phyloP scores from a whole-genome alignment of 1,140 invertebrate genomes.

The Lordiphosa clarofinis region DNA sequence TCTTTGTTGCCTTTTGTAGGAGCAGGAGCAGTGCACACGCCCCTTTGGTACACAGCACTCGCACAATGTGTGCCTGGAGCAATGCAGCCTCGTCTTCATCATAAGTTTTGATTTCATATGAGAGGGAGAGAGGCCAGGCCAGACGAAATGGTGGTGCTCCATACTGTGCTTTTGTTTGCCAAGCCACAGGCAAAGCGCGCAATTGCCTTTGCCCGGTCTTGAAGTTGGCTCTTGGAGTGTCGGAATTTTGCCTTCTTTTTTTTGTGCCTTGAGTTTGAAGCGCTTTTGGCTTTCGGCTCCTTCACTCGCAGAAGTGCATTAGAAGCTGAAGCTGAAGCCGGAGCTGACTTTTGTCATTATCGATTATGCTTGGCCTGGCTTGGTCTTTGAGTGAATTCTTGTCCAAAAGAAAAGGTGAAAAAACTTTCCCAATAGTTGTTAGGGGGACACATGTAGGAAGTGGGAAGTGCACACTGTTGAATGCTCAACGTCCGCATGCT shows the following conservation, averaged over 20 bases:
- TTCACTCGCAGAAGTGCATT: constrained; percentile 32
- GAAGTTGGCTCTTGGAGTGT: constrained; percentile 3
- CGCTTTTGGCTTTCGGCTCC: constrained; percentile 15
- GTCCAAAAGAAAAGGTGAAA: constrained; percentile 20
- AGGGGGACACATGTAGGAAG: constrained; percentile 49
- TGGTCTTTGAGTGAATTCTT: constrained; percentile 14
- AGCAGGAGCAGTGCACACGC: constrained; percentile 5
- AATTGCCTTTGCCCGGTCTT: constrained; percentile 29
- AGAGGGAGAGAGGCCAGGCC: constrained; percentile 3
- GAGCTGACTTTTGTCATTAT: constrained; percentile 41
- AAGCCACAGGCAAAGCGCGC: constrained; percentile 42
- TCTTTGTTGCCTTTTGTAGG: constrained; percentile 63
- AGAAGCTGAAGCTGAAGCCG: constrained; percentile 22
- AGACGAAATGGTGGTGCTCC: constrained; percentile 9
- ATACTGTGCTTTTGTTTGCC: constrained; percentile 64
- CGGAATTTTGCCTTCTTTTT: constrained; percentile 14
- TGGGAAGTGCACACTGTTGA: constrained; percentile 40
- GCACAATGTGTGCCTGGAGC: constrained; percentile 20
- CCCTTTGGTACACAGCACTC: constrained; percentile 27
- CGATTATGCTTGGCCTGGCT: constrained; percentile 54
- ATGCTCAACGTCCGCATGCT: no score
- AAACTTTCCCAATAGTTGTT: constrained; percentile 58
- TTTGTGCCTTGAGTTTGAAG: constrained; percentile 8
- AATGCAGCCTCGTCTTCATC: constrained; percentile 24
- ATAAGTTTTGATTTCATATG: constrained; percentile 62